These are phyloP conservation scores for Lepisosteus osseus DNA, from an alignment of 2,113 vertebrate species.

Conservation along the genomic window DNA sequence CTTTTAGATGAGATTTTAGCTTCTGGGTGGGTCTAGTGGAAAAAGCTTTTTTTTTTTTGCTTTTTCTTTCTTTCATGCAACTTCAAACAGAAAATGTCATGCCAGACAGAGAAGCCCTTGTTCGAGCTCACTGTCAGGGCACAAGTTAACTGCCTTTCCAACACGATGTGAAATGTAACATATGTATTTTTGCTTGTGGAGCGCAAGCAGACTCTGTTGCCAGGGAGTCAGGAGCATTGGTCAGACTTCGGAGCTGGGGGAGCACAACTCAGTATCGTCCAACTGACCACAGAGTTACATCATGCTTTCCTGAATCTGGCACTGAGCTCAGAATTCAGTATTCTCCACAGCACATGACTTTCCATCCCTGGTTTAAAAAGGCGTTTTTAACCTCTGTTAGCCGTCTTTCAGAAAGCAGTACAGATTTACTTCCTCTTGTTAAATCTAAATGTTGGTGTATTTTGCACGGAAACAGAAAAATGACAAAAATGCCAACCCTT, in stretches of 20 bases:
- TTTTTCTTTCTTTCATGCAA: constrained; percentile 42
- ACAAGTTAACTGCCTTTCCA: constrained; percentile 23
- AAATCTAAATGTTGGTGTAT: not conserved
- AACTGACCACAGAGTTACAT: constrained; percentile 1
- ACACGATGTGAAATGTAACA: constrained; percentile 63
- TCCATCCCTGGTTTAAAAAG: not conserved
- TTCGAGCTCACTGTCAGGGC: constrained; percentile 43
- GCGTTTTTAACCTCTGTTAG: not conserved
- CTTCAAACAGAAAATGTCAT: constrained; percentile 40
- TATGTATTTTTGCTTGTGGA: constrained; percentile 56
- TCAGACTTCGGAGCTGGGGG: constrained; percentile 37
- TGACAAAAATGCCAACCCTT: not conserved
- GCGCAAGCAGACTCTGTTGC: constrained; percentile 42
- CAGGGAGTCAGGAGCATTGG: constrained; percentile 49
- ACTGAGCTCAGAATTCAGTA: not conserved
- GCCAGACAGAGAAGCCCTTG: constrained; percentile 55
- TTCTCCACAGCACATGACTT: not conserved
- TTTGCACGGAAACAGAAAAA: not conserved
- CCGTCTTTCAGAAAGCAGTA: constrained; percentile 23
- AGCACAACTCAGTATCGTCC: not conserved
- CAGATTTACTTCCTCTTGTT: constrained; percentile 30
- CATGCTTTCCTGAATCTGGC: not conserved
- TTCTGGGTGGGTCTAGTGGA: constrained; percentile 32
- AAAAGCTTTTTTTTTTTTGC: constrained; percentile 7
- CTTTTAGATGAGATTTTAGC: not conserved